Conservation (phyloP, 1,140 invertebrate species). For the Papilio dardanus region DNA sequence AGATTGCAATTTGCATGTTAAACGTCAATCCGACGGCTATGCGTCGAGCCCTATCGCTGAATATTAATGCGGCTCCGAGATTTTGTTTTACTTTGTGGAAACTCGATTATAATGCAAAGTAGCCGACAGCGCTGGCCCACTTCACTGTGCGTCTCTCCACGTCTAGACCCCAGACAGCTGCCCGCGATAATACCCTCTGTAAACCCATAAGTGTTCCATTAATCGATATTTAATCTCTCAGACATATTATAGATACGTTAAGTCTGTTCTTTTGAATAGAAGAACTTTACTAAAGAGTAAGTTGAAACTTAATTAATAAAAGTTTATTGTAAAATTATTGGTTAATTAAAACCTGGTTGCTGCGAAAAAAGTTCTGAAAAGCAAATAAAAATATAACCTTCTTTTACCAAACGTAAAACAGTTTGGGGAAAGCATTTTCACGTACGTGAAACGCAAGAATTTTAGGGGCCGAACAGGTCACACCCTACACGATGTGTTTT, state of each 20-base stretch:
- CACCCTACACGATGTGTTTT: conserved; percentile 48
- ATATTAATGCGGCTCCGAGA: conserved; percentile 77
- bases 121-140: conserved; percentile 55
- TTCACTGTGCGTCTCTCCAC: conserved; percentile 44
- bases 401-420: background rate
- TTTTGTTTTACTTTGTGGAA: conserved; percentile 81
- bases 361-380: background rate
- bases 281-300: background rate
- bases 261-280: background rate
- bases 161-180: conserved; percentile 14
- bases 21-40: conserved; percentile 76
- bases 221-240: background rate
- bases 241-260: background rate
- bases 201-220: background rate
- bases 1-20: conserved; percentile 81
- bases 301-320: background rate
- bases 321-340: too few relatives aligned
- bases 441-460: conserved; percentile 31
- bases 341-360: background rate
- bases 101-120: conserved; percentile 81
- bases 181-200: background rate
- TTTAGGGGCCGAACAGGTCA: conserved; percentile 29
- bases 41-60: conserved; percentile 77
- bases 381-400: background rate
- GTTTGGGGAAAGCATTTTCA: conserved; percentile 16